A percentile compares a stretch with the other conserved stretches of the same genome.
Conservation (phyloP, 2,113 vertebrate genomes). For the Merops nubicus region DNA sequence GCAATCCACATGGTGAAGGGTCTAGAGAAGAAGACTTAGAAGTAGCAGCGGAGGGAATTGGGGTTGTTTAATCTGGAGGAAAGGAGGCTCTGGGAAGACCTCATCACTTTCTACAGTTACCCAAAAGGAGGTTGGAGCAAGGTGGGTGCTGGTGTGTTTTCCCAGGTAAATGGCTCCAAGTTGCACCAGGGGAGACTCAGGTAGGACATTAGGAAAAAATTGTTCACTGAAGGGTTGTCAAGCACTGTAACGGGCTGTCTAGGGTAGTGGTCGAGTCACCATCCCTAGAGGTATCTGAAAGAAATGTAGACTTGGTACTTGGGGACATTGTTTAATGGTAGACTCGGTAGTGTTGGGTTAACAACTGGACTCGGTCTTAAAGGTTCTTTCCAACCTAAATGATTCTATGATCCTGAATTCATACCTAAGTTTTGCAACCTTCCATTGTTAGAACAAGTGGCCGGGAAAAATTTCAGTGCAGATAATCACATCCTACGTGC, state of each 20-base stretch:
- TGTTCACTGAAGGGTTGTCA: background rate
- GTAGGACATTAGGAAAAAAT: background rate
- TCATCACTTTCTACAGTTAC: background rate
- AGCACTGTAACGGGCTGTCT: background rate
- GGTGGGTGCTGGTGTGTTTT: background rate
- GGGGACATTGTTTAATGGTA: background rate
- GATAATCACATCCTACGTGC: background rate
- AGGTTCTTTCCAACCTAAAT: background rate
- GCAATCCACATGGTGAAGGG: background rate
- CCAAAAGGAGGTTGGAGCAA: too few species aligned
- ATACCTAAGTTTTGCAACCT: background rate
- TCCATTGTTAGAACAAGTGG: background rate
- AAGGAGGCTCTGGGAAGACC: background rate
- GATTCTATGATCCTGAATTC: background rate
- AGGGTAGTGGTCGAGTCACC: background rate
- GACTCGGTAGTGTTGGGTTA: background rate
- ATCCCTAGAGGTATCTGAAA: background rate
- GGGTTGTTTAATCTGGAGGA: background rate
- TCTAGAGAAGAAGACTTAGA: background rate
- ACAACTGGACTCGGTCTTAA: background rate
- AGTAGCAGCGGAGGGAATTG: background rate
- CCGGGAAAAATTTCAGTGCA: background rate
- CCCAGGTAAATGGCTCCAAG: background rate
- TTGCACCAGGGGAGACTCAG: background rate
- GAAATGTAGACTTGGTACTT: background rate